These are phyloP conservation scores for Phocoena phocoena DNA, from an alignment of 2,113 vertebrate species.

Conservation along the genomic window DNA sequence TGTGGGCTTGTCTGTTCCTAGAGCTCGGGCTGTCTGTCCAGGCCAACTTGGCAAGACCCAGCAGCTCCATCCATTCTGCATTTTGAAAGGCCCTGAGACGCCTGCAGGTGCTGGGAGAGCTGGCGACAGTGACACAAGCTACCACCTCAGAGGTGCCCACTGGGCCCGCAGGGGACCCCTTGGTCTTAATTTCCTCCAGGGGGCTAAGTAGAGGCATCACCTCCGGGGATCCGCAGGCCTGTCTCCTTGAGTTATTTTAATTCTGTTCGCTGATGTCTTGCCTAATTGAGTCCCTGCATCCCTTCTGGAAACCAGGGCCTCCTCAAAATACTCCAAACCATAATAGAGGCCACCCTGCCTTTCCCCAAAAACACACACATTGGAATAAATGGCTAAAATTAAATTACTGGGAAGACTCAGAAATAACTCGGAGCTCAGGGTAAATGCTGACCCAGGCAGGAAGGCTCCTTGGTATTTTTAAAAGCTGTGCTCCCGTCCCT, in stretches of 20 bases:
- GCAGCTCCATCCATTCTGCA: neutral
- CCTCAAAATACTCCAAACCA: slow-evolving; percentile 61
- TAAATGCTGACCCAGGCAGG: slow-evolving; percentile 49
- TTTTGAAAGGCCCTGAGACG: neutral
- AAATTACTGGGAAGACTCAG: slow-evolving; percentile 69
- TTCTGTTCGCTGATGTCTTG: slow-evolving; percentile 47
- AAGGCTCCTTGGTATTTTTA: neutral
- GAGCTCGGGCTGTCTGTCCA: neutral
- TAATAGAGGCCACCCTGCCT: slow-evolving; percentile 63
- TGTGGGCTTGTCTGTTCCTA: neutral
- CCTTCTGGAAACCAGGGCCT: slow-evolving; percentile 63
- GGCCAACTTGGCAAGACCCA: neutral
- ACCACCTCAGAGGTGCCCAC: neutral
- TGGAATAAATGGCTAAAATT: slow-evolving; percentile 76
- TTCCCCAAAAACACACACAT: slow-evolving; percentile 62
- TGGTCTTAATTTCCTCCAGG: too few species aligned
- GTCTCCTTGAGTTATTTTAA: slow-evolving; percentile 16
- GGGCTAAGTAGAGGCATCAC: neutral
- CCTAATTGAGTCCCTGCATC: slow-evolving; percentile 59
- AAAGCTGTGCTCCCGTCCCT: neutral
- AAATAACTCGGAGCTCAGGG: slow-evolving; percentile 65
- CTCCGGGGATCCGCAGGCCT: neutral
- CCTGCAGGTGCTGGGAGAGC: neutral
- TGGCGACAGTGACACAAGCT: neutral
- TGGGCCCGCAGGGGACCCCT: neutral